These are phyloP conservation scores for Sternarchorhynchus goeldii DNA, from an alignment of 2,797 vertebrate genomes.

Conservation along the genomic window DNA sequence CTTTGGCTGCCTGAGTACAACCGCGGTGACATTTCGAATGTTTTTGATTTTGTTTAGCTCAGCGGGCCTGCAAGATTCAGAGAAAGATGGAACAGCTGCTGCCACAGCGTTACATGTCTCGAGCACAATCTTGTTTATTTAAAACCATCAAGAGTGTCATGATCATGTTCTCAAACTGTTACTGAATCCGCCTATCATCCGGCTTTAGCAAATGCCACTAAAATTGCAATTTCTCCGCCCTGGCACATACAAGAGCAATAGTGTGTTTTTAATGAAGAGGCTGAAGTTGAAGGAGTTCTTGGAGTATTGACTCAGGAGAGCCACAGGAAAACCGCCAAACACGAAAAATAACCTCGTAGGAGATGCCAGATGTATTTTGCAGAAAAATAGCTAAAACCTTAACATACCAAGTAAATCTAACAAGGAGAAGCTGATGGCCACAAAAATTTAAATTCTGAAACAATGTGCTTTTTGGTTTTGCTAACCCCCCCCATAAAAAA, in stretches of 20 bases:
- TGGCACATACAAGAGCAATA: conserved; percentile 37
- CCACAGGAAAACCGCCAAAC: conserved; percentile 53
- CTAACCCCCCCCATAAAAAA: neutral
- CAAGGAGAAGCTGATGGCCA: conserved; percentile 4
- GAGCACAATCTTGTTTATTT: neutral
- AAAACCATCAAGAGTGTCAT: conserved; percentile 5
- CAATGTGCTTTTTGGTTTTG: conserved; percentile 21
- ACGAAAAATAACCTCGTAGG: conserved; percentile 56
- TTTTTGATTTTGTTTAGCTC: neutral
- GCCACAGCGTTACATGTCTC: neutral
- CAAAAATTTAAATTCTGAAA: conserved; percentile 35
- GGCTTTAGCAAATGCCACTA: conserved; percentile 24
- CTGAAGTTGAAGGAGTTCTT: conserved; percentile 47
- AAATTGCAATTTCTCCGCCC: conserved; percentile 34
- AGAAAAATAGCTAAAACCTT: conserved; percentile 53
- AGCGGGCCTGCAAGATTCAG: conserved; percentile 11
- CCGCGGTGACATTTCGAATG: neutral
- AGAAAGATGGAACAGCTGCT: conserved; percentile 31
- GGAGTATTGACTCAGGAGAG: conserved; percentile 56
- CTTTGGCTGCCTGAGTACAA: conserved; percentile 22
- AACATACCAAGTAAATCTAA: conserved; percentile 52
- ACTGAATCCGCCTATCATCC: conserved; percentile 36
- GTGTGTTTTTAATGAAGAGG: conserved; percentile 51
- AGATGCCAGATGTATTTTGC: conserved; percentile 57
- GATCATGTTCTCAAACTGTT: conserved; percentile 21